phyloP scores from a whole-genome alignment of 1,140 invertebrate genomes.

The Lepidurus packardi region DNA sequence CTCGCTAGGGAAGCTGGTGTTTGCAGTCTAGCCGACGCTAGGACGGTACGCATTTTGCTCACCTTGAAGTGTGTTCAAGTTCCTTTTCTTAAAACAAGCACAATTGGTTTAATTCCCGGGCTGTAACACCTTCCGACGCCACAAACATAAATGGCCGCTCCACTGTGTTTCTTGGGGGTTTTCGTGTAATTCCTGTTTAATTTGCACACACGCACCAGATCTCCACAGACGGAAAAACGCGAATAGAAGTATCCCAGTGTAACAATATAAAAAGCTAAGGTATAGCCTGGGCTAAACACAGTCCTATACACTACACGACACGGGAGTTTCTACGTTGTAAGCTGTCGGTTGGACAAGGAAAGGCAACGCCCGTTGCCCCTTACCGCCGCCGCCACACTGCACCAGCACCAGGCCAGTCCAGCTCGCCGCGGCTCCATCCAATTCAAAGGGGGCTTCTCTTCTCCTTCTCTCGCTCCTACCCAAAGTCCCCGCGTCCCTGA shows the following conservation, averaged over 20 bases:
- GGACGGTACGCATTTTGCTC: not conserved
- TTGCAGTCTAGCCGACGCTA: no score
- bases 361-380: slow-evolving; percentile 15
- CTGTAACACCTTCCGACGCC: not conserved
- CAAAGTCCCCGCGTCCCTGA: no score
- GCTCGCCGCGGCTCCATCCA: not conserved
- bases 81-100: not conserved
- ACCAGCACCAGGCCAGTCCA: not conserved
- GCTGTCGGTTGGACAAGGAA: slow-evolving; percentile 12
- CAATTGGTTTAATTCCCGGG: not conserved
- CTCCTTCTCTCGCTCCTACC: not conserved
- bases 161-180: not conserved
- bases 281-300: not conserved
- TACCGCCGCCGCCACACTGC: slow-evolving; percentile 16
- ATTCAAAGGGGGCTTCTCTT: not conserved
- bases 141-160: not conserved
- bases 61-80: not conserved
- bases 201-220: not conserved
- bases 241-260: no score
- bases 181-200: not conserved
- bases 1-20: not conserved
- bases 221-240: no score
- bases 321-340: slow-evolving; percentile 19
- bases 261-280: not conserved
- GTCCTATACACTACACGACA: not conserved